phyloP scores from a whole-genome alignment of 1,140 invertebrate species.

The Whitmania pigra region DNA sequence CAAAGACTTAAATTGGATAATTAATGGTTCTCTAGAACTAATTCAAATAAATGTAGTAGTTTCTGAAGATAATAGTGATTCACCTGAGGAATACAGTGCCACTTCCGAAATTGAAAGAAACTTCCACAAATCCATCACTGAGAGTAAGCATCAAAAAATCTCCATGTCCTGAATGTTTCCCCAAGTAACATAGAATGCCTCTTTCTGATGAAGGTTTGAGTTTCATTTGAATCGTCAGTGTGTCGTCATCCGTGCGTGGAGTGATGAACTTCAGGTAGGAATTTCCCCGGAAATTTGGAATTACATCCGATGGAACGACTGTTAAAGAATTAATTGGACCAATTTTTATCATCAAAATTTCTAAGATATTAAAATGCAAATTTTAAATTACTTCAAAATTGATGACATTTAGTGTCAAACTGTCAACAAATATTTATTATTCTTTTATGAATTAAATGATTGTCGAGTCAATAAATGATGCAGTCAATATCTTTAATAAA shows the following conservation, averaged over 20 bases:
- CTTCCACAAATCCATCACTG: not conserved
- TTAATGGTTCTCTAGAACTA: too few relatives aligned
- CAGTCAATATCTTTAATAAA: too few relatives aligned
- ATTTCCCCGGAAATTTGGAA: not conserved
- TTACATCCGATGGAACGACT: not conserved
- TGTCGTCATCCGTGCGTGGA: not conserved
- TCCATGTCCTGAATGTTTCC: not conserved
- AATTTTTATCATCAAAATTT: not conserved
- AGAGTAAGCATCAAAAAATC: not conserved
- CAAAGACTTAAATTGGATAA: too few relatives aligned
- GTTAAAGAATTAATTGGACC: not conserved
- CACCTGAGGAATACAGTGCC: too few relatives aligned
- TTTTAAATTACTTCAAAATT: conserved; percentile 1
- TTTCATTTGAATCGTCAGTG: too few relatives aligned
- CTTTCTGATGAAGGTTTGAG: too few relatives aligned
- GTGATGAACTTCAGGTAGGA: not conserved
- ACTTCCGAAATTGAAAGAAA: too few relatives aligned
- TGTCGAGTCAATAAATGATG: too few relatives aligned
- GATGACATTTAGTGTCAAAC: not conserved
- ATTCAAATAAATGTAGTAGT: too few relatives aligned
- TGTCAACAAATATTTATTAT: not conserved
- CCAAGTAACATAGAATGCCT: too few relatives aligned
- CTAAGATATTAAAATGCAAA: not conserved
- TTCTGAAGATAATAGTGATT: too few relatives aligned
- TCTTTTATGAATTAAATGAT: not conserved